These are phyloP conservation scores for Arvicanthis niloticus DNA, from an alignment of 2,113 vertebrate genomes.

Conservation along the genomic window DNA sequence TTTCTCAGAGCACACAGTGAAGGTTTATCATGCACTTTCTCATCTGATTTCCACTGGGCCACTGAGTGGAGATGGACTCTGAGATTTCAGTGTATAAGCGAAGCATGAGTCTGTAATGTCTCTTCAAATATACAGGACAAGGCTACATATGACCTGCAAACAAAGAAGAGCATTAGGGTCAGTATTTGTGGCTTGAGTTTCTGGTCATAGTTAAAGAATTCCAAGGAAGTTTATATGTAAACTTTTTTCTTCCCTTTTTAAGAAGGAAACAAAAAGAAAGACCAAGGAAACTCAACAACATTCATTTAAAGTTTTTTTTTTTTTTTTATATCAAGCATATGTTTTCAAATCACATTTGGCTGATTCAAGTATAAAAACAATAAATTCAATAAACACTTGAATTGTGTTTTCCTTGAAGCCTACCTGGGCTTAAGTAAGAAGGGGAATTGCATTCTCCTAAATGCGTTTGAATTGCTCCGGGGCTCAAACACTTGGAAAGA, in stretches of 20 bases:
- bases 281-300: too few relatives aligned
- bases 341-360: conserved; percentile 32
- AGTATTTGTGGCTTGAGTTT: conserved; percentile 35
- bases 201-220: conserved; percentile 15
- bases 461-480: neutral
- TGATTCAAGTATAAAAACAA: neutral
- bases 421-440: conserved; percentile 40
- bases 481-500: neutral
- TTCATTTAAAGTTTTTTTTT: neutral
- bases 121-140: conserved; percentile 5
- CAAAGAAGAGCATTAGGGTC: neutral
- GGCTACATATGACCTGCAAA: neutral
- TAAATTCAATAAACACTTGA: conserved; percentile 6
- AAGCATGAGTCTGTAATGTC: neutral
- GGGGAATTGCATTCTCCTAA: conserved; percentile 8
- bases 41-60: neutral
- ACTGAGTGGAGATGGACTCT: neutral
- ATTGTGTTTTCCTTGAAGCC: conserved; percentile 52
- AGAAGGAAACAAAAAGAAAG: too few relatives aligned
- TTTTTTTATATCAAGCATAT: neutral
- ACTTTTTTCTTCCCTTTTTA: conserved; percentile 24
- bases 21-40: neutral
- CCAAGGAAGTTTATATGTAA: conserved; percentile 33
- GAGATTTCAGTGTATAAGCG: neutral
- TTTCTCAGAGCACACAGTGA: neutral